phyloP scores from a whole-genome alignment of 2,888 invertebrate genomes.

The Cloeon dipterum region DNA sequence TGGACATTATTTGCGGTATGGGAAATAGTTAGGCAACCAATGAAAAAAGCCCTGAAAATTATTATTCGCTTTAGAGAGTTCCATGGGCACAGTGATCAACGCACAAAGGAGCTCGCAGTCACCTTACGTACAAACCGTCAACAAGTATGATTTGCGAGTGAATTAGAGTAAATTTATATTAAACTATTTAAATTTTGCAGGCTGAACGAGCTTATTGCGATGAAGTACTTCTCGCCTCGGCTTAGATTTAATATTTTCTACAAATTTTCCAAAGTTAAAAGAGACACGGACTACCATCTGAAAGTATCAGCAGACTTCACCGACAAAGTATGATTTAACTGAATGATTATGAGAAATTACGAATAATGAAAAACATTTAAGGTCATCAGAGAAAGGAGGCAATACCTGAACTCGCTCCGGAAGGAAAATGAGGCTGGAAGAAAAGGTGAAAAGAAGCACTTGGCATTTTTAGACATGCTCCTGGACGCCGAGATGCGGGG shows the following conservation, averaged over 20 bases:
- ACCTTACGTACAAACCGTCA: not conserved
- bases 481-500: not conserved
- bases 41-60: too few species aligned
- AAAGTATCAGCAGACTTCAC: not conserved
- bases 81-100: not conserved
- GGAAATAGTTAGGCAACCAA: too few species aligned
- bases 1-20: slow-evolving; percentile 8
- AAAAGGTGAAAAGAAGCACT: not conserved
- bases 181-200: too few species aligned
- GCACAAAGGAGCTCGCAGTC: not conserved
- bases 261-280: too few species aligned
- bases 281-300: not conserved
- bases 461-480: not conserved
- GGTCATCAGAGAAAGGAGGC: not conserved
- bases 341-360: too few species aligned
- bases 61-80: not conserved
- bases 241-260: too few species aligned
- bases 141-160: too few species aligned
- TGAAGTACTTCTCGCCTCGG: too few species aligned
- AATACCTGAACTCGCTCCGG: not conserved
- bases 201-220: too few species aligned
- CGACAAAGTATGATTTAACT: too few species aligned
- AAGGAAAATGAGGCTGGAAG: not conserved
- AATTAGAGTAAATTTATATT: too few species aligned
- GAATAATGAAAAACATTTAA: too few species aligned